phyloP scores from a whole-genome alignment of 92 coral and sea anemone genomes.

The Anthopleura xanthogrammica region DNA sequence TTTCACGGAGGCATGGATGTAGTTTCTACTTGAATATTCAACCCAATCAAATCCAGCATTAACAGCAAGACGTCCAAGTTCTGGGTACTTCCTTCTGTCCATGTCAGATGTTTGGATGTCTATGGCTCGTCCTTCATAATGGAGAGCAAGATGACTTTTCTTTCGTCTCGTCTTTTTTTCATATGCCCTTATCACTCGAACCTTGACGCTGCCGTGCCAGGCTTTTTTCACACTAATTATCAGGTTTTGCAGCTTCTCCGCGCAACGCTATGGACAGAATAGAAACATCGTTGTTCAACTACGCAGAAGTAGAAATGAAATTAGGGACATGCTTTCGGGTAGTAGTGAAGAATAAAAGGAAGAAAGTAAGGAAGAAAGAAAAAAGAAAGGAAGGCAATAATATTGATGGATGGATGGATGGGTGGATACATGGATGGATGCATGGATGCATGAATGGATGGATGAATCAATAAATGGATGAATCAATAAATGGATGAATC shows the following conservation, averaged over 20 bases:
- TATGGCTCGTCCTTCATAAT: conserved; percentile 80
- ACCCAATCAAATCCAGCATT: conserved; percentile 86
- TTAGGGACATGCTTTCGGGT: no score
- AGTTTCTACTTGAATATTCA: conserved; percentile 51
- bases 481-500: no score
- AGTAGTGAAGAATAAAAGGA: no score
- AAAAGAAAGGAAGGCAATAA: no score
- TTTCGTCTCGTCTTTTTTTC: conserved; percentile 51
- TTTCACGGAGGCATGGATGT: conserved; percentile 81
- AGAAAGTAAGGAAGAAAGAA: no score
- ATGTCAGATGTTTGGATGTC: conserved; percentile 69
- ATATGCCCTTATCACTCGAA: conserved; percentile 69
- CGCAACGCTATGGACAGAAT: conserved; percentile 51
- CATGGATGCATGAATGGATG: no score
- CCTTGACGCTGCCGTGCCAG: conserved; percentile 55
- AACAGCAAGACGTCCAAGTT: conserved; percentile 66
- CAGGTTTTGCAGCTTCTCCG: conserved; percentile 44
- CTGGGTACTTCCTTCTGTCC: conserved; percentile 51
- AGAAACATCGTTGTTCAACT: no score
- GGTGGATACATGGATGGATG: no score
- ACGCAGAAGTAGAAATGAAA: no score
- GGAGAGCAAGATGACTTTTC: conserved; percentile 54
- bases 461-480: no score
- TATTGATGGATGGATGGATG: no score
- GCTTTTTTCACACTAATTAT: conserved; percentile 35